Evolutionary conservation across 2,888 invertebrate genomes (phyloP).

Genomic region (Drosophila peninsularis): DNA sequence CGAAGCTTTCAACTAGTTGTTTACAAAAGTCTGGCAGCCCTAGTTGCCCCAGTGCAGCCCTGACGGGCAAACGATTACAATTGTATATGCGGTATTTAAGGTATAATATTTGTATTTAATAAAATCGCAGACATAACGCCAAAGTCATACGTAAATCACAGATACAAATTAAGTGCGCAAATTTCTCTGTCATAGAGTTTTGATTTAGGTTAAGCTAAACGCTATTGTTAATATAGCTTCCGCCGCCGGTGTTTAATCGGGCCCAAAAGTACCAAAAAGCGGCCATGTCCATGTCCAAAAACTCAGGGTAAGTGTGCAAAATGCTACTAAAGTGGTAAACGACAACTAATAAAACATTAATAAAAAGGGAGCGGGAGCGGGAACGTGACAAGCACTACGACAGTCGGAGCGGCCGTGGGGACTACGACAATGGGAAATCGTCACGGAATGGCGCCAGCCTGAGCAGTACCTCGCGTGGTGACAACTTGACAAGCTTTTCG

Average conservation of each 20-base stretch:
- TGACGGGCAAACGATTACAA: conserved; percentile 44
- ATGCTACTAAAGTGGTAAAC: not conserved
- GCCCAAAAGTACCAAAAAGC: conserved; percentile 1
- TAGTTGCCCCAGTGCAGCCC: conserved; percentile 31
- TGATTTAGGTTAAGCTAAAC: not conserved
- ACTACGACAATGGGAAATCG: conserved; percentile 73
- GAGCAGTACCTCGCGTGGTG: conserved; percentile 51
- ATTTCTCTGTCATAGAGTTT: not conserved
- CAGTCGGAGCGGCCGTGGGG: conserved; percentile 43
- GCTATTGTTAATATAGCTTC: not conserved
- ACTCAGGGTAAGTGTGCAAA: conserved; percentile 61
- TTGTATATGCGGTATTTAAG: conserved; percentile 23
- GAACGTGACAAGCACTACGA: conserved; percentile 79
- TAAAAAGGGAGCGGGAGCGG: conserved; percentile 62
- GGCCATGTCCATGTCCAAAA: conserved; percentile 60
- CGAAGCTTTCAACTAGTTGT: conserved; percentile 2
- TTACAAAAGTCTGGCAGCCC: conserved; percentile 17
- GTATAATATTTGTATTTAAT: conserved; percentile 2
- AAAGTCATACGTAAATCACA: not conserved
- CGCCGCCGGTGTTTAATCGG: conserved; percentile 29
- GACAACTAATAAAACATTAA: not conserved
- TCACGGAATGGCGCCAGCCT: conserved; percentile 69
- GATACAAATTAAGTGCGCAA: not conserved
- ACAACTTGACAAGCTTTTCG: not conserved
- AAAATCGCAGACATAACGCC: not conserved